Conservation (phyloP, 2,888 invertebrate species). For the Acleris cristana region DNA sequence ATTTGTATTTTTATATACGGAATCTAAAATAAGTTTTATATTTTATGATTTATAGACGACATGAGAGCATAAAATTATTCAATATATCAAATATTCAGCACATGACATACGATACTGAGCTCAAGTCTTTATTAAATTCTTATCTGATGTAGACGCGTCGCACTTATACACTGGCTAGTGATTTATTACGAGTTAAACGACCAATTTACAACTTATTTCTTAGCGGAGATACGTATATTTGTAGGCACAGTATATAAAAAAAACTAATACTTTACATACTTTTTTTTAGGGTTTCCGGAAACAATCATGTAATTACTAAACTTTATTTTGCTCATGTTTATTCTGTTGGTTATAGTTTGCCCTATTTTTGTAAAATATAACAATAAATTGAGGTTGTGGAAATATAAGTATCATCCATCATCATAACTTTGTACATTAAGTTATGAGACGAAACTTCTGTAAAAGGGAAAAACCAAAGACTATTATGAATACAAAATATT, state of each 20-base stretch:
- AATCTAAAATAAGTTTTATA: neutral
- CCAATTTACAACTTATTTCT: conserved; percentile 23
- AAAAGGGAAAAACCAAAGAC: conserved; percentile 2
- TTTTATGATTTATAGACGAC: conserved; percentile 6
- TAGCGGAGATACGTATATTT: neutral
- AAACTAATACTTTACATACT: too few relatives aligned
- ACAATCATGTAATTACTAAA: neutral
- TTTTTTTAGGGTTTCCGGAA: too few relatives aligned
- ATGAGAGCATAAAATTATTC: conserved; percentile 15
- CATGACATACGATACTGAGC: conserved; percentile 34
- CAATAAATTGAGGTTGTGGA: neutral
- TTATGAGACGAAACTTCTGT: neutral
- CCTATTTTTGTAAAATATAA: neutral
- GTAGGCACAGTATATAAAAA: too few relatives aligned
- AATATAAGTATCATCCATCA: neutral
- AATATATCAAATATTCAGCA: conserved; percentile 25
- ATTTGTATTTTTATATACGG: neutral
- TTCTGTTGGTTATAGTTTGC: neutral
- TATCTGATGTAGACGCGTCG: conserved; percentile 40
- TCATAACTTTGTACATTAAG: neutral
- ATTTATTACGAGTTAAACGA: conserved; percentile 32
- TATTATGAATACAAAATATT: conserved; percentile 2
- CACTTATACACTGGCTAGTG: conserved; percentile 6
- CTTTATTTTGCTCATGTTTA: neutral
- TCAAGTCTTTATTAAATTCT: conserved; percentile 36